These are phyloP conservation scores for Brachionus sp. DNA, from an alignment of 1,140 invertebrate genomes.

Conservation along the genomic window DNA sequence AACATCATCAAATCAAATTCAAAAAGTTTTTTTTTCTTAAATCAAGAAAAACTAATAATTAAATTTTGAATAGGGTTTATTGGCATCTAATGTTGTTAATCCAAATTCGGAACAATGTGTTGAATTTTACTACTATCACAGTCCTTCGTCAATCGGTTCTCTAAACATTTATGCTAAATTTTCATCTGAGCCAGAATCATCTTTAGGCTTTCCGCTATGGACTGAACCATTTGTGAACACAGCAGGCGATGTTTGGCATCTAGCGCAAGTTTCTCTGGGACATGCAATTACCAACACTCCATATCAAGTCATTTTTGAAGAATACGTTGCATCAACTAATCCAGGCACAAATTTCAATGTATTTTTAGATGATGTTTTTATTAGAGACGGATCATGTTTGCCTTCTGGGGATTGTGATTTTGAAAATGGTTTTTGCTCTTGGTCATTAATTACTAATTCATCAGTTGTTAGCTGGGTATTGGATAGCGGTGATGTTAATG, in stretches of 20 bases:
- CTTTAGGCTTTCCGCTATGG: slow-evolving; percentile 4
- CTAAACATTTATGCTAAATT: slow-evolving; percentile 23
- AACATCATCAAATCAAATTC: slow-evolving; percentile 21
- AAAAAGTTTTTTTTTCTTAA: neutral
- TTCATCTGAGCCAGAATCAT: neutral
- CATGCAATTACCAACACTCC: slow-evolving; percentile 9
- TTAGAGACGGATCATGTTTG: slow-evolving; percentile 34
- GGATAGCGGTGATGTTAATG: neutral
- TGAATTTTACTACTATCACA: slow-evolving; percentile 40
- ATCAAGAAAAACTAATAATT: neutral
- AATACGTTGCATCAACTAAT: neutral
- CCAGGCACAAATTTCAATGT: neutral
- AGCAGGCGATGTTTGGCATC: neutral
- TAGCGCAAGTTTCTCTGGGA: slow-evolving; percentile 14
- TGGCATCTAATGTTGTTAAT: neutral
- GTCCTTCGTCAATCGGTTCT: neutral
- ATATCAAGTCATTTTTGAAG: slow-evolving; percentile 41
- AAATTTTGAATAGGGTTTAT: neutral
- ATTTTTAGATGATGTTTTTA: slow-evolving; percentile 41
- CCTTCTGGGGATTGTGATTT: slow-evolving; percentile 50
- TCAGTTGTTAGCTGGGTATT: neutral
- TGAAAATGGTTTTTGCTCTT: slow-evolving; percentile 48
- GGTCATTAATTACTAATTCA: neutral
- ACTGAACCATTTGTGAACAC: slow-evolving; percentile 16
- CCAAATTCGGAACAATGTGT: slow-evolving; percentile 44